Percentiles rank a stretch among this genome's conserved stretches.
phyloP scores from a whole-genome alignment of 2,113 vertebrate species.

The Ellobius talpinus region DNA sequence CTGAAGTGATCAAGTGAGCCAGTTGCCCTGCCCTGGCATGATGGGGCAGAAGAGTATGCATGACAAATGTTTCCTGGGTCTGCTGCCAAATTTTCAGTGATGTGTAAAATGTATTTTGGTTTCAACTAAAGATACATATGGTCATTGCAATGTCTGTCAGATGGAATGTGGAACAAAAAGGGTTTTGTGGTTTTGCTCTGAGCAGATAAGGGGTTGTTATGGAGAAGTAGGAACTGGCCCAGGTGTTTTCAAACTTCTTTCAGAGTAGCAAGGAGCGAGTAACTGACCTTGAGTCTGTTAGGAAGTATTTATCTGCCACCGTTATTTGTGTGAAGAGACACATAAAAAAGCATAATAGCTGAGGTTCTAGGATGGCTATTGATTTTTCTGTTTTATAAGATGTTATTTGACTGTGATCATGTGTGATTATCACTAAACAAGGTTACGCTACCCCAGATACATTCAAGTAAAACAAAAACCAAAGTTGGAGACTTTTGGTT shows the following conservation, averaged over 20 bases:
- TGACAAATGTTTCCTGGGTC: constrained; percentile 74
- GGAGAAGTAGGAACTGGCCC: background rate
- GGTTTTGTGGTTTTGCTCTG: background rate
- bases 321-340: background rate
- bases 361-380: background rate
- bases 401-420: background rate
- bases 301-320: background rate
- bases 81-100: constrained; percentile 77
- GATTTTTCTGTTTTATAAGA: background rate
- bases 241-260: background rate
- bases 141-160: constrained; percentile 75
- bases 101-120: constrained; percentile 82
- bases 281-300: background rate
- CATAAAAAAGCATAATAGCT: background rate
- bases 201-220: constrained; percentile 30
- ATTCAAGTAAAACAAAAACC: constrained; percentile 9
- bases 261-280: background rate
- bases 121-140: constrained; percentile 75
- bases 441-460: background rate
- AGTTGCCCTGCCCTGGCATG: constrained; percentile 64
- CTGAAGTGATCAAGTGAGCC: constrained; percentile 72
- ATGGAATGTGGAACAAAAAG: constrained; percentile 45
- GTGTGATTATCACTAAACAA: background rate
- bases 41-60: constrained; percentile 66
- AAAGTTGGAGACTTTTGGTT: background rate